These are phyloP conservation scores for Caenorhabditis tropicalis DNA, from an alignment of 1,140 invertebrate genomes.

Conservation along the genomic window DNA sequence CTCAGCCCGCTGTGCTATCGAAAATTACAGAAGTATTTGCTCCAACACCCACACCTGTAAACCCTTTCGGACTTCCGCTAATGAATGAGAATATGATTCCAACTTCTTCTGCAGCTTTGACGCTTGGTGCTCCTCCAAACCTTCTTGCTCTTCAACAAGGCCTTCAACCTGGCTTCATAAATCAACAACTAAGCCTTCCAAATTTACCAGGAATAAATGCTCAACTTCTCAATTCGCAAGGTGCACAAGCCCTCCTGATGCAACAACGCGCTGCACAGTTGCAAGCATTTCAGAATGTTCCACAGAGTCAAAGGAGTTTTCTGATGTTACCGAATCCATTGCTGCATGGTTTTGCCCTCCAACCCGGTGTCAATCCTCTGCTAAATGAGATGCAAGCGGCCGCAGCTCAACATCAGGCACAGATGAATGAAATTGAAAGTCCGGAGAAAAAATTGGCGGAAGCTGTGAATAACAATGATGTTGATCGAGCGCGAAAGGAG, in stretches of 20 bases:
- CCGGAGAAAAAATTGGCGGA: neutral
- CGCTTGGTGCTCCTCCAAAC: neutral
- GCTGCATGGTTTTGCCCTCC: neutral
- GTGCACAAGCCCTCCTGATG: no score
- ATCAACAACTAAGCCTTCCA: neutral
- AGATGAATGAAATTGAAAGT: neutral
- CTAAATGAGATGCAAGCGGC: neutral
- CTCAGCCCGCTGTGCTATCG: neutral
- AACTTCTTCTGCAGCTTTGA: neutral
- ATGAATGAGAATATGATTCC: neutral
- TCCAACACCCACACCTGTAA: neutral
- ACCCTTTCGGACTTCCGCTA: neutral
- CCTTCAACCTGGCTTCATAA: neutral
- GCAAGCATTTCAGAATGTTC: neutral
- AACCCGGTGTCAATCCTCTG: neutral
- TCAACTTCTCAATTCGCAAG: neutral
- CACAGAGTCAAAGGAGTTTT: neutral
- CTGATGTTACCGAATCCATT: neutral
- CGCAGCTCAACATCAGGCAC: neutral
- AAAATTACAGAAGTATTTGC: neutral
- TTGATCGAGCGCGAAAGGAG: neutral
- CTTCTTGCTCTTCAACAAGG: neutral
- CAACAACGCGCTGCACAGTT: neutral
- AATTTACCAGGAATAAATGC: neutral
- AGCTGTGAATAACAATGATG: neutral